Evolutionary conservation across 2,888 invertebrate genomes (phyloP), one percentile per base, ranked within the genome.

Genomic region (Melanargia galathea): DNA sequence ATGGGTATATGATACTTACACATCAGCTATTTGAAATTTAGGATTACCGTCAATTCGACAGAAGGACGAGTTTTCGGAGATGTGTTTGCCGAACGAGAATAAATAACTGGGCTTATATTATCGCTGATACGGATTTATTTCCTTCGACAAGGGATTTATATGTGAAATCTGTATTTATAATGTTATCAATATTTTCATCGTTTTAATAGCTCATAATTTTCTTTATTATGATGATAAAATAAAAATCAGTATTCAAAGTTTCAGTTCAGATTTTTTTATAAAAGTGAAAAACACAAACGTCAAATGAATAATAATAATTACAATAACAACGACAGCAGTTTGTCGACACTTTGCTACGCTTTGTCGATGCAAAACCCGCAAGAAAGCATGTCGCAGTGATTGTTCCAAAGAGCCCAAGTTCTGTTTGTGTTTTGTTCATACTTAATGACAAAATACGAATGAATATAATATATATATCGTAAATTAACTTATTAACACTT

Each of bases 91-190:
- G 51, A 63, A 60, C 40, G 56, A 52, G 52, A 51, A 63, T 65
- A 65, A 65, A 63, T 60, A 60, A 54, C 46, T 51, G 52, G 45
- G 63, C 60, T 63, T 63, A 60, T 60, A 63, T 65, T 63, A 62
- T 63, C 38, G 63, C 60, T 56, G 57, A 63, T 57, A 65, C 56
- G 57, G 52, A 65, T 63, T 63, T 57, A 66, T 66, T 57, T 63
- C 52, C 43, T 60, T 54, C 55, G 51, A 57, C 49, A 40, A 58
- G 30, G 16, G 45, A 63, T 65, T 51, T 52, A 35, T 38, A 55
- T 46, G n/a, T n/a, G 38, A 56, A 60, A 60, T 63, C 56, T 56
- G 51, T 57, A 57, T 52, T 63, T 35, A 49, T 40, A 54, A 54
- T 38, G 45, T 20, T 43, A 33, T 55, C 54, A 40, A 56, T 64